These are phyloP conservation scores for Pachyuromys duprasi DNA, from an alignment of 2,797 vertebrate species.

Conservation along the genomic window DNA sequence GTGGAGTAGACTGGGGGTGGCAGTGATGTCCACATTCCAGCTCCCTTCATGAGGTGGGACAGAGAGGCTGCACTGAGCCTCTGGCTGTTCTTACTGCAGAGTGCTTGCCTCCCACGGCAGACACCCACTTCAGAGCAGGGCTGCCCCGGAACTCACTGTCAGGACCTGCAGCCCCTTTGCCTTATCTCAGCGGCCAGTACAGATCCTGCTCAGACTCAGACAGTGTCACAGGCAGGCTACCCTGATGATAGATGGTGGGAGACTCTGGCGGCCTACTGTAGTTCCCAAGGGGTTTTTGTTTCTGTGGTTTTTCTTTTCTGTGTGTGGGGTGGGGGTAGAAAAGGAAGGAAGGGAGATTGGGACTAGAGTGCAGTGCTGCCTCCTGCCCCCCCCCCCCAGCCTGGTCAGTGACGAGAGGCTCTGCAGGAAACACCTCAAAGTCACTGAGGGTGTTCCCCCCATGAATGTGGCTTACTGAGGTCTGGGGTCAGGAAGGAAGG, in stretches of 20 bases:
- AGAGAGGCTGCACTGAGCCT: neutral
- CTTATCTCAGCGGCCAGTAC: neutral
- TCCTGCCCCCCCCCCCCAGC: neutral
- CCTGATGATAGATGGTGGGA: neutral
- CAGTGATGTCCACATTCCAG: no score
- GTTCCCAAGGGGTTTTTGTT: neutral
- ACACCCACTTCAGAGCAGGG: neutral
- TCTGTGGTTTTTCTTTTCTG: neutral
- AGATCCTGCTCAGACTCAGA: neutral
- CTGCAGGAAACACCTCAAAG: neutral
- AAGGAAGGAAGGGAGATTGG: neutral
- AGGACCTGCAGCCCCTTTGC: neutral
- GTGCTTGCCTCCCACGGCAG: neutral
- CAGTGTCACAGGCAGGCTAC: neutral
- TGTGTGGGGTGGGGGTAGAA: no score
- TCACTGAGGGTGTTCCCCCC: neutral
- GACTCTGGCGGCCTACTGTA: neutral
- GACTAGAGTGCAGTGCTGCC: neutral
- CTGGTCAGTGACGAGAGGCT: neutral
- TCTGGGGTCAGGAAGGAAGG: slow-evolving; percentile 56
- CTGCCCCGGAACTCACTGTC: no score
- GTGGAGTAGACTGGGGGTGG: no score
- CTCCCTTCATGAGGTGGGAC: neutral
- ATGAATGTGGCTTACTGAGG: neutral
- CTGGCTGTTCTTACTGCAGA: neutral